A percentile compares a stretch with the other conserved stretches of the same genome.
Evolutionary conservation across 1,140 invertebrate species (phyloP).

Genomic region (Amphibalanus amphitrite): DNA sequence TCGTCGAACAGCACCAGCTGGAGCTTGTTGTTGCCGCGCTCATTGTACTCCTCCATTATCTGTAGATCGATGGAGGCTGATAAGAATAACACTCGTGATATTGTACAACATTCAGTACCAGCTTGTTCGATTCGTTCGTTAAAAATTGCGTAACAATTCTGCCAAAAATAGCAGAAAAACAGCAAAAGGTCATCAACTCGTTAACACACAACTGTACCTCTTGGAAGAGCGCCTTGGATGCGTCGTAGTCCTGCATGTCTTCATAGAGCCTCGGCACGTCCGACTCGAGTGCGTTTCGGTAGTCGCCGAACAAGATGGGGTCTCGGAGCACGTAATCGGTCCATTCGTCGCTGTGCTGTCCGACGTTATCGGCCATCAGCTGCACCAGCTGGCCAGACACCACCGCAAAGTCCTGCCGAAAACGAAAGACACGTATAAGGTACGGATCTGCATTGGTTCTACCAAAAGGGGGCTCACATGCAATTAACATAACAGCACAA

Average conservation of each 20-base stretch:
- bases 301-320: constrained; percentile 64
- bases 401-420: background rate
- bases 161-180: too few relatives aligned
- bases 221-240: constrained; percentile 62
- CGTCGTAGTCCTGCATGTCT: constrained; percentile 72
- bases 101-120: too few relatives aligned
- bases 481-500: too few relatives aligned
- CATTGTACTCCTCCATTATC: constrained; percentile 73
- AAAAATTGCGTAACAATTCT: too few relatives aligned
- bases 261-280: constrained; percentile 62
- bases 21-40: constrained; percentile 37
- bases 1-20: constrained; percentile 75
- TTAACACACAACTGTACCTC: too few relatives aligned
- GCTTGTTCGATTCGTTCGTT: too few relatives aligned
- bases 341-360: background rate
- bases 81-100: too few relatives aligned
- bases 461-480: too few relatives aligned
- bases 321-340: background rate
- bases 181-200: too few relatives aligned
- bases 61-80: too few relatives aligned
- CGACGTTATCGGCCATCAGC: background rate
- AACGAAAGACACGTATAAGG: too few relatives aligned
- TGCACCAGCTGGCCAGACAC: background rate
- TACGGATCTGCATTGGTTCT: too few relatives aligned
- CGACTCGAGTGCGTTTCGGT: constrained; percentile 59